Conservation (phyloP, 2,797 vertebrate genomes). For the Heterohyrax brucei region DNA sequence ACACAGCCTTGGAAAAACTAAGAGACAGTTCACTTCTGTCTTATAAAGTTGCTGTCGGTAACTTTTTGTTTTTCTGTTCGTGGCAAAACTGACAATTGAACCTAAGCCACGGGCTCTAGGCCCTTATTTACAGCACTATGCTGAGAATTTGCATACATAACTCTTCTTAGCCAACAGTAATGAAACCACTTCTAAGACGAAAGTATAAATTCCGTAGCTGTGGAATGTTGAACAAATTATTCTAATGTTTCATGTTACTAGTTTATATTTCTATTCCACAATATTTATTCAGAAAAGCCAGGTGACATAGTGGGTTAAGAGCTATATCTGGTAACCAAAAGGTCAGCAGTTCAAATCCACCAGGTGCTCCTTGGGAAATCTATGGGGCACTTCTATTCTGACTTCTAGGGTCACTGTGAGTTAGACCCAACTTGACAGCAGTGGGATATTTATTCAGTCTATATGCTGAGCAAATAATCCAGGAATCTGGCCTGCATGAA, state of each 20-base stretch:
- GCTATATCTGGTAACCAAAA: too few species aligned
- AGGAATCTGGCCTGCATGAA: too few species aligned
- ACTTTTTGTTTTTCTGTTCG: background rate
- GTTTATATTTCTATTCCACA: too few species aligned
- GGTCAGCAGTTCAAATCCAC: too few species aligned
- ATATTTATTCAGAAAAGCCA: too few species aligned
- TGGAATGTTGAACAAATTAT: background rate
- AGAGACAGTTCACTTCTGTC: background rate
- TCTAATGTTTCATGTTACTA: background rate
- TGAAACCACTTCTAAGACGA: background rate
- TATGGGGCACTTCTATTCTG: too few species aligned
- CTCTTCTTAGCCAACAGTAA: background rate
- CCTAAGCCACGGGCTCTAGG: background rate
- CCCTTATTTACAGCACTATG: background rate
- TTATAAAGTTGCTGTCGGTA: background rate
- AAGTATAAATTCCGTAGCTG: background rate
- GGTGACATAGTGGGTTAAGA: too few species aligned
- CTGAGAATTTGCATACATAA: background rate
- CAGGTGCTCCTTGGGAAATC: too few species aligned
- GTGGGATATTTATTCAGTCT: too few species aligned
- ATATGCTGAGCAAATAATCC: too few species aligned
- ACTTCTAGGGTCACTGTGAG: too few species aligned
- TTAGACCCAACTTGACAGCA: too few species aligned
- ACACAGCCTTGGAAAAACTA: background rate
- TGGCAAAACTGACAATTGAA: background rate